Base-by-base conservation (phyloP, 1,140 invertebrate species). In the Apis laboriosa region DNA sequence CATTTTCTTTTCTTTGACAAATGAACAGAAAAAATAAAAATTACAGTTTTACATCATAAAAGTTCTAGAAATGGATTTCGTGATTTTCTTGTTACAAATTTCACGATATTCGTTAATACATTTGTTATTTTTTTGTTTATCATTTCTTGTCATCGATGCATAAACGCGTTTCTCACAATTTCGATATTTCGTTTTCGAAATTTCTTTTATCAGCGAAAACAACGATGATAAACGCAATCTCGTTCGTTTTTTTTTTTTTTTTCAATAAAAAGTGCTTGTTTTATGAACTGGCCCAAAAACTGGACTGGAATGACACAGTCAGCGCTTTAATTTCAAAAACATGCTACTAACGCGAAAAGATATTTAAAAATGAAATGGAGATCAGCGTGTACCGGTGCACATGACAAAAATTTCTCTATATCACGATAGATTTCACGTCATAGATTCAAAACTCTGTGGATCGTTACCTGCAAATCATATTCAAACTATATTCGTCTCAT, bases 351-450 rank as follows among this genome's bases (percentile, higher is more conserved):
- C 61, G 75, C 74, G 75, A 87, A 34, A 83, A 56, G 66, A 75
- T 75, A 34, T 49, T 60, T 43, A 68, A 24, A 89, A 80, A 86
- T 87, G 74, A 90, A 87, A 85, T 79, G 68, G 86, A 89, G 84
- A 91, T 91, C 85, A 81, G 19, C 34, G 66, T 53, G 49, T 58
- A 17, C 86, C 86, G 86, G 81, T 85, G 82, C 82, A 82, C 90
- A 84, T 87, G 72, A 89, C 85, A 88, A 87, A 89, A 90, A 85
- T 88, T 88, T 86, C 15, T 28, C 74, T 78, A 88, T 43, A 53
- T 87, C 77, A 71, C 87, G 80, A 90, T 92, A 93, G 91, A 93
- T 92, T 90, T 92, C 92, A 93, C 92, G 92, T 93, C 90, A 91
- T 90, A 92, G 90, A 90, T 91, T 88, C 87, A 86, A 86, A 85